Conservation (phyloP, 1,140 invertebrate genomes). For the Ips nitidus region DNA sequence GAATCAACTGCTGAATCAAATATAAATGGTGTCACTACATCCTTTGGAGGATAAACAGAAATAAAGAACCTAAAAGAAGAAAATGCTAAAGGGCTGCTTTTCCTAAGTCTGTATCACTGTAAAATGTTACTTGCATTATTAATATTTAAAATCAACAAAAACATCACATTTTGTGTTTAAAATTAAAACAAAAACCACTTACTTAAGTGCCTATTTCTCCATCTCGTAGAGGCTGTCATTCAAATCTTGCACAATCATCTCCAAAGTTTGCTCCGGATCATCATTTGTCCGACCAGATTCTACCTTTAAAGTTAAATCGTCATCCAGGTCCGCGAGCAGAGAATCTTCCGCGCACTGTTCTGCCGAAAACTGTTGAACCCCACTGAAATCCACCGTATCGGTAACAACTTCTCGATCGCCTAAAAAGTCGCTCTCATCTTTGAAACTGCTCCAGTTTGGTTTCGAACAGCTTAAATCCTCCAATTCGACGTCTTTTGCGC, state of each 20-base stretch:
- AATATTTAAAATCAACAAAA: too few relatives aligned
- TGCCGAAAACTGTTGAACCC: not conserved
- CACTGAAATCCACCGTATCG: too few relatives aligned
- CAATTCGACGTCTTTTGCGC: slow-evolving; percentile 25
- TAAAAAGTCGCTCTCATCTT: not conserved
- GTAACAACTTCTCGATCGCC: not conserved
- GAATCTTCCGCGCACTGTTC: slow-evolving; percentile 17
- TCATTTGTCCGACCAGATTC: not conserved
- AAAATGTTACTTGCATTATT: too few relatives aligned
- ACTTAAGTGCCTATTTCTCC: not conserved
- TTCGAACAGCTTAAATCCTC: slow-evolving; percentile 11
- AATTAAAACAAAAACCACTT: too few relatives aligned
- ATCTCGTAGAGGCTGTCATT: slow-evolving; percentile 23
- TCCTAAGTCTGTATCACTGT: too few relatives aligned
- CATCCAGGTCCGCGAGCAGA: slow-evolving; percentile 18
- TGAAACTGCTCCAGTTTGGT: not conserved
- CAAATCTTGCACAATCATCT: slow-evolving; percentile 38
- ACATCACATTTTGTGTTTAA: too few relatives aligned
- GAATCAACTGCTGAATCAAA: too few relatives aligned
- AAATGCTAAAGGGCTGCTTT: too few relatives aligned
- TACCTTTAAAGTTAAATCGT: slow-evolving; percentile 12
- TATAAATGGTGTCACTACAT: too few relatives aligned
- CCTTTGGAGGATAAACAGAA: too few relatives aligned
- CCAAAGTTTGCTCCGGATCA: slow-evolving; percentile 33
- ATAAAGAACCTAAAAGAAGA: too few relatives aligned